These are phyloP conservation scores for Marasmarcha lunaedactyla DNA, from an alignment of 2,888 invertebrate species.

Conservation along the genomic window DNA sequence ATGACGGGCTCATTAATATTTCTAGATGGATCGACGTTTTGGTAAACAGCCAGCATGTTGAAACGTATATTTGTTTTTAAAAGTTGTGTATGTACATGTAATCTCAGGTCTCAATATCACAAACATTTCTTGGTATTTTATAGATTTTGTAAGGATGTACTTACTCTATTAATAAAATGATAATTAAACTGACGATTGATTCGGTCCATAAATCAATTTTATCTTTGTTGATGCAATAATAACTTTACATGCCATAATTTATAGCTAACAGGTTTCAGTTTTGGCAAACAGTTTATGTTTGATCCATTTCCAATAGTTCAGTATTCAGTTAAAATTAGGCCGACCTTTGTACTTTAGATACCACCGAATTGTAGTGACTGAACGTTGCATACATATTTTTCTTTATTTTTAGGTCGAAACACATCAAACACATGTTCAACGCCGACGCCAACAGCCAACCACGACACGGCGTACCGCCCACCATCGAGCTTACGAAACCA, in stretches of 20 bases:
- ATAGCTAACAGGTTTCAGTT: constrained; percentile 5
- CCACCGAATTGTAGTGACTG: too few species aligned
- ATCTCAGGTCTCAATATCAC: too few species aligned
- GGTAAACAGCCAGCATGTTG: constrained; percentile 20
- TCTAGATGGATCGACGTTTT: constrained; percentile 16
- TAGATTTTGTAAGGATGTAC: too few species aligned
- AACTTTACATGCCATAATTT: constrained; percentile 4
- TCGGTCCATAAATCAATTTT: too few species aligned
- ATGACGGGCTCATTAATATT: constrained; percentile 3
- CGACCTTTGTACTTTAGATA: too few species aligned
- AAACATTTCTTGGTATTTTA: too few species aligned
- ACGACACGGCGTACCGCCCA: constrained; percentile 63
- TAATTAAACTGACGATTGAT: too few species aligned
- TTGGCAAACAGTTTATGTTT: background rate
- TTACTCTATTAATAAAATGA: too few species aligned
- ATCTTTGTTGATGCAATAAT: too few species aligned
- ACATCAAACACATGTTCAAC: constrained; percentile 56
- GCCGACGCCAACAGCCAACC: constrained; percentile 53
- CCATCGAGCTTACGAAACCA: constrained; percentile 57
- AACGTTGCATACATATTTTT: too few species aligned
- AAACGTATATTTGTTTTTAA: too few species aligned
- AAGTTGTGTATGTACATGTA: too few species aligned
- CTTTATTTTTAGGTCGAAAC: constrained; percentile 49
- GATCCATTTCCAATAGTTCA: background rate
- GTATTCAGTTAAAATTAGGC: background rate